Base-by-base conservation (phyloP, 2,113 vertebrate species). In the Neogale vison region DNA sequence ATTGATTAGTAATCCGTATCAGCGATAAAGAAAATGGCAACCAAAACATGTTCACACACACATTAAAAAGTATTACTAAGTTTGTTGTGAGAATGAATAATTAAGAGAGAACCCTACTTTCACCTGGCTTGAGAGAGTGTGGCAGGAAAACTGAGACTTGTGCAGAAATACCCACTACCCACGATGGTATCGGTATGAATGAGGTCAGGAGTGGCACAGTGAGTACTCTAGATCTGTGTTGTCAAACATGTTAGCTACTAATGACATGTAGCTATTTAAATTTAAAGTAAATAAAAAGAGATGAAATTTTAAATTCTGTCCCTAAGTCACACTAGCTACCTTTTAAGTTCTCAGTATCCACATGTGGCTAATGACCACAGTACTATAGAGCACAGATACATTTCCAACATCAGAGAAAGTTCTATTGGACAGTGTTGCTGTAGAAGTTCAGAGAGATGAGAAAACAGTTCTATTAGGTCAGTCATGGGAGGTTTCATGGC, bases 381-480 rank as follows among this genome's bases (percentile, higher is more conserved):
- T 31, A 13, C 39, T 29, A 10, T 0, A 55, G 23, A 74, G 36
- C 20, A 26, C 42, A 77, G 29, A 24, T 18, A 0, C 4, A 8
- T 15, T 82, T 42, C 50, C 36, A 18, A 59, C 72, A 34, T 72
- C 59, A n/a, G 45, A 65, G 21, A 50, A 59, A 47, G 29, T 71
- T 69, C 23, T 59, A 0, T 6, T 31, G 45, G 34, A 42, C 3
- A 7, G 13, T 15, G 36, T 59, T 57, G 12, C 39, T 72, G 26
- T 69, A 47, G 34, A 74, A 88, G 18, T 45, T 84, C 59, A 36
- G 47, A 74, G 55, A 55, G n/a, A 50, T 88, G 20, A 84, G 77
- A 34, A 84, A 31, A 2, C 11, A 13, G 26, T 39, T 59, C 57
- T 39, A 11, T 77, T 39, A 39, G 21, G 52, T 29, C 26, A 18